Base-by-base conservation (phyloP, 2,113 vertebrate genomes). In the Chaetodon trifascialis region DNA sequence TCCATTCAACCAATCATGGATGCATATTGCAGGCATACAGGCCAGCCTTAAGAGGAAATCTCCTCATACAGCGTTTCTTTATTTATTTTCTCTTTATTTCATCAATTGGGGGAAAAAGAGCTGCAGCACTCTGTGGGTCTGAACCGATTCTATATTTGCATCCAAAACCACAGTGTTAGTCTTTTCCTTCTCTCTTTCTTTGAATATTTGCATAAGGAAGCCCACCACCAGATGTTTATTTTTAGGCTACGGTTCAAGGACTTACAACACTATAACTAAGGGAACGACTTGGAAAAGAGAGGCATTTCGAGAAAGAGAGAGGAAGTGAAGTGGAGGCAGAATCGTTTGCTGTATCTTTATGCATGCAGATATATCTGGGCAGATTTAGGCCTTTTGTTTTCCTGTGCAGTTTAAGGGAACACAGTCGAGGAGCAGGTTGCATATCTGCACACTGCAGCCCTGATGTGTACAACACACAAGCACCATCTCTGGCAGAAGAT, bases 151-250 rank as follows among this genome's bases (percentile, higher is more conserved):
- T 91, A 81, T 83, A 90, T 95, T 92, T 91, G 88, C 92, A 94
- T 95, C 94, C 91, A 91, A 93, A 94, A 92, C 89, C 92, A 87
- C 86, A 91, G 80, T 90, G 90, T 88, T 88, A 87, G 91, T 92
- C 89, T 87, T 91, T 70, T 79, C 63, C 73, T 64, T 74, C 78
- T 79, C 79, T 84, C 83, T 90, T 90, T 90, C 89, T 90, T 86
- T 25, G 70, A 58, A 72, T 87, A 95, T 95, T 95, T 95, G 93
- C 94, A 95, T 94, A 94, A 73, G 81, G 92, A 91, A 94, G 89
- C 89, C 89, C 89, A 75, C 80, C 91, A 59, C 93, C 92, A 95
- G 89, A 92, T 94, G 82, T 94, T 94, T 95, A 96, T 95, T 94
- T 96, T 94, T 95, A 96, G 94, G 91, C 91, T 67, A 51, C 64